Evolutionary conservation across 92 coral and sea anemone genomes (phyloP), one percentile per base, ranked within the genome.

Genomic region (Chrysogorgia sp.): DNA sequence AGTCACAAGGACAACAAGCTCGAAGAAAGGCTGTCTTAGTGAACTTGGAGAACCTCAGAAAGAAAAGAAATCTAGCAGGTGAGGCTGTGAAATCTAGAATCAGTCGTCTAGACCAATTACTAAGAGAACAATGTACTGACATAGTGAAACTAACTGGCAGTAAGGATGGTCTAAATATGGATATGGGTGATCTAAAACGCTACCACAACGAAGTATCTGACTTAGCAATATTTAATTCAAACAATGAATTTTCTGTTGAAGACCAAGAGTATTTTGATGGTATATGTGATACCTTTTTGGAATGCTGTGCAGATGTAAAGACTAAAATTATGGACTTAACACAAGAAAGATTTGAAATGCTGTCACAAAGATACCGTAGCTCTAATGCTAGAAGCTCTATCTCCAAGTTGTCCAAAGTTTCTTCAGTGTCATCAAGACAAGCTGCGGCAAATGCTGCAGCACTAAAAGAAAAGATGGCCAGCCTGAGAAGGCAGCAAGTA

Each of bases 291-390:
- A 68, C 13, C 20, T 68, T 13, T 30, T 30, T 68, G 30, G 76
- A 68, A 21, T 68, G 76, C 43, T 22, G 58, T 68, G 76, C 76
- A 6, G 76, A 68, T 68, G 76, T n/a, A n/a, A 68, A 68, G 58
- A 68, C 76, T 3, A 68, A 22, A 30, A 68, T 68, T n/a, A 7
- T n/a, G 10, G 76, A 68, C 41, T 30, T 68, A 45, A 68, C 57
- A 0, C 76, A 68, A 41, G 58, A 45, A 13, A 68, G 58, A 28
- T 14, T 12, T 2, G 76, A 68, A 21, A 68, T 68, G 76, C 58
- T 68, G 4, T 40, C 58, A 24, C 59, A 41, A 28, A 68, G 22
- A 45, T 40, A 32, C 23, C 35, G 19, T 3, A 68, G 34, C 5
- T 31, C 47, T 29, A 31, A 22, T 34, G 19, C 12, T 24, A 68